phyloP scores from a whole-genome alignment of 2,888 invertebrate species.

The Plagiodera versicolora region DNA sequence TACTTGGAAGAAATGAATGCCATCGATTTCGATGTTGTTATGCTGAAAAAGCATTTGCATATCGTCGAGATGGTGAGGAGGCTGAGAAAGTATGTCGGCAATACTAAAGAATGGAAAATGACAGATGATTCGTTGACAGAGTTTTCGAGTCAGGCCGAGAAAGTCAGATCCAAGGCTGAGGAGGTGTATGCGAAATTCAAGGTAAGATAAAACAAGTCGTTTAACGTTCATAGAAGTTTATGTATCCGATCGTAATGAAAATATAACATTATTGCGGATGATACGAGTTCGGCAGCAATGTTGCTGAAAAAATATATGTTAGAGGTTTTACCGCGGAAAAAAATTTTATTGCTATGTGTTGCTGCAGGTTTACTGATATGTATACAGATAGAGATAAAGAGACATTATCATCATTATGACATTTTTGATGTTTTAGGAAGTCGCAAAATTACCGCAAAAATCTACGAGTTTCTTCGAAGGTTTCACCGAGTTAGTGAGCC shows the following conservation, averaged over 20 bases:
- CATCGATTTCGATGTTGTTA: conserved; percentile 67
- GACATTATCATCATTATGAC: no score
- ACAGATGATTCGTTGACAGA: conserved; percentile 61
- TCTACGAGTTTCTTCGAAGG: conserved; percentile 66
- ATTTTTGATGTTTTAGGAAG: conserved; percentile 53
- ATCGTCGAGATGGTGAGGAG: conserved; percentile 76
- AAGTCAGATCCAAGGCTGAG: conserved; percentile 71
- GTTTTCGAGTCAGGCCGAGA: conserved; percentile 70
- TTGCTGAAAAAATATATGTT: no score
- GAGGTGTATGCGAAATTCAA: conserved; percentile 62
- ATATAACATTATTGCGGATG: no score
- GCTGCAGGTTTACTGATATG: no score
- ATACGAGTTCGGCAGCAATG: no score
- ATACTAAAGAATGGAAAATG: conserved; percentile 73
- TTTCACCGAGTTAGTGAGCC: conserved; percentile 68
- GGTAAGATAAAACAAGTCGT: conserved; percentile 50
- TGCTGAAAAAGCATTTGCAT: conserved; percentile 80
- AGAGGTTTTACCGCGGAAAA: no score
- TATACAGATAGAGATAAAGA: no score
- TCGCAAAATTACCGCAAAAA: conserved; percentile 64
- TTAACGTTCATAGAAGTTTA: no score
- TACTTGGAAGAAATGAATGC: conserved; percentile 64
- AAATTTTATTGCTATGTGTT: no score
- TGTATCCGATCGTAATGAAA: neutral
- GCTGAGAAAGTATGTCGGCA: conserved; percentile 77